phyloP scores from a whole-genome alignment of 2,888 invertebrate species.

The Alitta virens region DNA sequence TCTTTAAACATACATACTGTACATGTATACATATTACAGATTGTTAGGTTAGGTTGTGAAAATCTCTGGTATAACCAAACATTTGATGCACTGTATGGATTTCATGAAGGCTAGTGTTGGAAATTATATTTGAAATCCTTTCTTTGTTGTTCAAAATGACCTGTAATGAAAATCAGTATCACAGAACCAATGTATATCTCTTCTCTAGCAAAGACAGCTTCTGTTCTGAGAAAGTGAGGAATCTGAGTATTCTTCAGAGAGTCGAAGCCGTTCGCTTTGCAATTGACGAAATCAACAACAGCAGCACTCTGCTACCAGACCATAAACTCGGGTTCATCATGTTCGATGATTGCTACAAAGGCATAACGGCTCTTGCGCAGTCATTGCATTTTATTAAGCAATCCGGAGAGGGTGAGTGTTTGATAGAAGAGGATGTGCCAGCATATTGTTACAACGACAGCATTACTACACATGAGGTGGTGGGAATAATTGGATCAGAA shows the following conservation, averaged over 20 bases:
- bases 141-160: too few relatives aligned
- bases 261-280: conserved; percentile 34
- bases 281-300: conserved; percentile 30
- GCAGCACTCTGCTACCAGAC: conserved; percentile 26
- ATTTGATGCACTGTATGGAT: too few relatives aligned
- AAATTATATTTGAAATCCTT: too few relatives aligned
- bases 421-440: not conserved
- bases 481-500: conserved; percentile 33
- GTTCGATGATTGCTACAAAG: conserved; percentile 35
- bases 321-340: conserved; percentile 32
- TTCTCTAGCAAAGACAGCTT: conserved; percentile 2
- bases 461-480: conserved; percentile 22
- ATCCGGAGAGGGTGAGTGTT: not conserved
- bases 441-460: conserved; percentile 3
- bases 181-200: too few relatives aligned
- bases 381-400: conserved; percentile 13
- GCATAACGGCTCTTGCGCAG: conserved; percentile 30
- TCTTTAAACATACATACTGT: too few relatives aligned
- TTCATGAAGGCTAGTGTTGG: too few relatives aligned
- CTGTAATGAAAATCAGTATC: too few relatives aligned
- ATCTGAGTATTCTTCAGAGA: conserved; percentile 29
- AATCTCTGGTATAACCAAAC: too few relatives aligned
- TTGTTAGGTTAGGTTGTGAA: too few relatives aligned
- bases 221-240: conserved; percentile 22
- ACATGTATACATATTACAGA: too few relatives aligned